Evolutionary conservation across 2,888 invertebrate species (phyloP).

Genomic region (Tetheella fluctuosa): DNA sequence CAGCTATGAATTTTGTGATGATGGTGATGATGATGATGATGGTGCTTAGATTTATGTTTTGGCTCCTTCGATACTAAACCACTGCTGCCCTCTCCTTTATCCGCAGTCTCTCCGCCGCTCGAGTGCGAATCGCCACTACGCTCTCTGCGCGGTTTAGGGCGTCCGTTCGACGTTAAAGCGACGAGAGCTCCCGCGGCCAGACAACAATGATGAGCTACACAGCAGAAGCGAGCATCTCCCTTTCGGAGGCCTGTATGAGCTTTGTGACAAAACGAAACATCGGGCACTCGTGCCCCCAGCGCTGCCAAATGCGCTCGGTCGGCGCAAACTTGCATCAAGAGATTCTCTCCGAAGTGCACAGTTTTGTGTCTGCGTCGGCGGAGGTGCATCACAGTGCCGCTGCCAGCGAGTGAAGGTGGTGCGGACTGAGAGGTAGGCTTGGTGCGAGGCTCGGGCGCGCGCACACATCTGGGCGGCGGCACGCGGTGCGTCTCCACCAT

Average conservation of each 20-base stretch:
- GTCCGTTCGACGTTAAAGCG: slow-evolving; percentile 67
- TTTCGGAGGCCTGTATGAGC: slow-evolving; percentile 71
- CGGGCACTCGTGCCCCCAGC: slow-evolving; percentile 77
- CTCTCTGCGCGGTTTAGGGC: slow-evolving; percentile 67
- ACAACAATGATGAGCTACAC: slow-evolving; percentile 81
- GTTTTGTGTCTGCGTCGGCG: slow-evolving; percentile 90
- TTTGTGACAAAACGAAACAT: slow-evolving; percentile 80
- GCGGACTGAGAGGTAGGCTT: slow-evolving; percentile 84
- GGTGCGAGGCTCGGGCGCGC: slow-evolving; percentile 71
- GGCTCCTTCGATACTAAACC: slow-evolving; percentile 52
- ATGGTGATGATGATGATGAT: slow-evolving; percentile 76
- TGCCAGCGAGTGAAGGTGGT: slow-evolving; percentile 81
- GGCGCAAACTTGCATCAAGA: slow-evolving; percentile 89
- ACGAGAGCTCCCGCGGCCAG: slow-evolving; percentile 72
- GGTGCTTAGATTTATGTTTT: slow-evolving; percentile 69
- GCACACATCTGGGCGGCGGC: slow-evolving; percentile 77
- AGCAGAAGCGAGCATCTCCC: slow-evolving; percentile 76
- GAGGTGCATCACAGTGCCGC: slow-evolving; percentile 82
- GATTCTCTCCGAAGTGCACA: slow-evolving; percentile 91
- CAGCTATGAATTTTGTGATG: slow-evolving; percentile 75
- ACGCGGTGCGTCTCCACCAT: slow-evolving; percentile 82
- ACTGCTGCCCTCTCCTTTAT: slow-evolving; percentile 66
- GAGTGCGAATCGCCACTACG: slow-evolving; percentile 79
- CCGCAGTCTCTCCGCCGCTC: slow-evolving; percentile 75
- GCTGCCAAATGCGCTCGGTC: slow-evolving; percentile 85